Percentiles rank a stretch among this genome's conserved stretches.
Conservation (phyloP, 2,888 invertebrate species). For the Melanostoma mellinum region DNA sequence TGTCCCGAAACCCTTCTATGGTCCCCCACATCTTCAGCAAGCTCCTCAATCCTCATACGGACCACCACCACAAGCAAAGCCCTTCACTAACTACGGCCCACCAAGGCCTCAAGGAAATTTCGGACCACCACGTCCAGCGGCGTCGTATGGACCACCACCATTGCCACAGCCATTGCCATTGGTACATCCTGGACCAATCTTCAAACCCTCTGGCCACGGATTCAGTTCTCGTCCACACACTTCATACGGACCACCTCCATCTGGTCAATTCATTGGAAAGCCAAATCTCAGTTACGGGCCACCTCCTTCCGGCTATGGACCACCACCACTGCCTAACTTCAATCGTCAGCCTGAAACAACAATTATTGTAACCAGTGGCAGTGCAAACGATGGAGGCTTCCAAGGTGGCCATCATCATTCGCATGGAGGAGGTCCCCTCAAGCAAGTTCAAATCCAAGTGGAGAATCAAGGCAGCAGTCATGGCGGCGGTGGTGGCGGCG, state of each 20-base stretch:
- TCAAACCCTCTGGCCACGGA: conserved; percentile 76
- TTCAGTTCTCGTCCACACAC: conserved; percentile 79
- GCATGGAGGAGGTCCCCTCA: conserved; percentile 85
- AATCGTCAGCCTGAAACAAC: conserved; percentile 76
- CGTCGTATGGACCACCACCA: conserved; percentile 77
- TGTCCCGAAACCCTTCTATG: conserved; percentile 81
- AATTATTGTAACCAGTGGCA: conserved; percentile 75
- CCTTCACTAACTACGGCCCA: conserved; percentile 80
- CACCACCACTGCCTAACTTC: conserved; percentile 74
- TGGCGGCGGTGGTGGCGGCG: conserved; percentile 78
- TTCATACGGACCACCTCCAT: conserved; percentile 77
- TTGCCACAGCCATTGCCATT: conserved; percentile 79
- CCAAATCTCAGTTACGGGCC: conserved; percentile 79
- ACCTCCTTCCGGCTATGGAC: conserved; percentile 79
- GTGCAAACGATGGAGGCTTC: conserved; percentile 47
- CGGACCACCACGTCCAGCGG: conserved; percentile 72
- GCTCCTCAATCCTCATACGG: conserved; percentile 76
- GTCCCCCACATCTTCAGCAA: conserved; percentile 80
- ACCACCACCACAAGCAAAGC: conserved; percentile 78
- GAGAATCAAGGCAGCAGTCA: conserved; percentile 78
- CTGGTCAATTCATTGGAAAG: conserved; percentile 61
- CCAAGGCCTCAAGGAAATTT: conserved; percentile 75
- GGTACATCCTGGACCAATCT: conserved; percentile 78
- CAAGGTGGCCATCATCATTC: conserved; percentile 26
- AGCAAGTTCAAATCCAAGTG: conserved; percentile 81